phyloP scores from a whole-genome alignment of 2,113 vertebrate species.

The Oriolus oriolus region DNA sequence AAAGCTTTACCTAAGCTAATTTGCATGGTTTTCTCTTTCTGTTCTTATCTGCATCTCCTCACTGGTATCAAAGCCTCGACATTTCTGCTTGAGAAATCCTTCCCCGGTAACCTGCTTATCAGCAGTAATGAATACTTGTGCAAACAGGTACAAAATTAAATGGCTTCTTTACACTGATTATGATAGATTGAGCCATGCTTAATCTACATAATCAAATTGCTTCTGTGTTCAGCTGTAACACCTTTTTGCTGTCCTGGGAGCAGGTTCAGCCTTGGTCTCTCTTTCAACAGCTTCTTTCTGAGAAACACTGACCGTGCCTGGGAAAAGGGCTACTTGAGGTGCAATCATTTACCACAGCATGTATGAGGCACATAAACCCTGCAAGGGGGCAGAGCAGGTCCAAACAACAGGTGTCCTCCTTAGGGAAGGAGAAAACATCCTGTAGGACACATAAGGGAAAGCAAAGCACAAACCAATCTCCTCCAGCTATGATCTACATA shows the following conservation, averaged over 20 bases:
- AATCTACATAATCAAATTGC: constrained; percentile 70
- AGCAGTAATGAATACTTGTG: constrained; percentile 48
- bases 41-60: constrained; percentile 16
- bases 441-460: background rate
- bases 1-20: background rate
- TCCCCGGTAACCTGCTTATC: constrained; percentile 33
- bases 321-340: background rate
- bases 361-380: background rate
- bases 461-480: background rate
- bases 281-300: constrained; percentile 12
- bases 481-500: background rate
- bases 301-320: background rate
- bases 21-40: background rate
- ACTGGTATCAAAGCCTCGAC: constrained; percentile 4
- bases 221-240: constrained; percentile 41
- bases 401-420: background rate
- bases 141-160: constrained; percentile 65
- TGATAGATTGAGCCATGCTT: constrained; percentile 54
- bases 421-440: background rate
- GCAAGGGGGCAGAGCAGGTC: background rate
- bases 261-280: background rate
- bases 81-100: constrained; percentile 30
- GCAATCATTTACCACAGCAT: background rate
- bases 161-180: constrained; percentile 60
- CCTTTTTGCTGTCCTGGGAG: constrained; percentile 28